Conservation (phyloP, 2,888 invertebrate genomes). For the Syritta pipiens region DNA sequence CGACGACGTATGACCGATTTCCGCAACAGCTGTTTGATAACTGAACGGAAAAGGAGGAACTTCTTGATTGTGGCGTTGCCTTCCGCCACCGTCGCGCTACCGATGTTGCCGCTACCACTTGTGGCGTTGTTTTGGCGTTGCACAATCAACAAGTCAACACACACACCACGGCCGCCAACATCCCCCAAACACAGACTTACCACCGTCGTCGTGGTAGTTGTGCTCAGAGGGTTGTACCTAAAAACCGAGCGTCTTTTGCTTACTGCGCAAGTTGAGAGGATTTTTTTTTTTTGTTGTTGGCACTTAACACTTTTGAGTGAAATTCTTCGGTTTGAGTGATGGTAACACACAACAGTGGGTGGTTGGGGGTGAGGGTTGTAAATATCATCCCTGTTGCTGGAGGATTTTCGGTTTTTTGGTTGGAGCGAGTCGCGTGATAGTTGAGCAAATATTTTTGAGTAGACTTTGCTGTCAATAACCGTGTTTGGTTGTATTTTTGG, state of each 20-base stretch:
- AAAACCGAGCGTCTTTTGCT: constrained; percentile 41
- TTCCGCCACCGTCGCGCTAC: constrained; percentile 21
- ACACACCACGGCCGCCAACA: constrained; percentile 16
- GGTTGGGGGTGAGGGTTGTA: not conserved
- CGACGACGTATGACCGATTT: constrained; percentile 63
- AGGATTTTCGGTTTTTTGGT: not conserved
- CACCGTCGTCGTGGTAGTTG: constrained; percentile 40
- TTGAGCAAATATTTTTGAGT: constrained; percentile 16
- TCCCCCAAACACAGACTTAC: too few relatives aligned
- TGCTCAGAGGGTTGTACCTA: constrained; percentile 67
- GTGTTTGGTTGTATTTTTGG: too few relatives aligned
- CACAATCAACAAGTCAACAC: constrained; percentile 69
- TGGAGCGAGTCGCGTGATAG: not conserved
- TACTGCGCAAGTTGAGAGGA: constrained; percentile 63
- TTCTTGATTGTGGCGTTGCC: constrained; percentile 45
- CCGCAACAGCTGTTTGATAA: constrained; percentile 69
- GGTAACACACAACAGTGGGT: constrained; percentile 37
- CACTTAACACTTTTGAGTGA: constrained; percentile 58
- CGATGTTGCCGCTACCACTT: constrained; percentile 62
- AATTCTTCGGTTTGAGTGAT: constrained; percentile 63
- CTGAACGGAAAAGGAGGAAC: constrained; percentile 66
- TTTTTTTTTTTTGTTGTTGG: constrained; percentile 20
- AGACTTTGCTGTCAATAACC: not conserved
- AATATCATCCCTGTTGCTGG: not conserved
- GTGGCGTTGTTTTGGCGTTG: constrained; percentile 68